Percentiles rank a stretch among this genome's conserved stretches.
Conservation (phyloP, 1,140 invertebrate species). For the Ruditapes philippinarum region DNA sequence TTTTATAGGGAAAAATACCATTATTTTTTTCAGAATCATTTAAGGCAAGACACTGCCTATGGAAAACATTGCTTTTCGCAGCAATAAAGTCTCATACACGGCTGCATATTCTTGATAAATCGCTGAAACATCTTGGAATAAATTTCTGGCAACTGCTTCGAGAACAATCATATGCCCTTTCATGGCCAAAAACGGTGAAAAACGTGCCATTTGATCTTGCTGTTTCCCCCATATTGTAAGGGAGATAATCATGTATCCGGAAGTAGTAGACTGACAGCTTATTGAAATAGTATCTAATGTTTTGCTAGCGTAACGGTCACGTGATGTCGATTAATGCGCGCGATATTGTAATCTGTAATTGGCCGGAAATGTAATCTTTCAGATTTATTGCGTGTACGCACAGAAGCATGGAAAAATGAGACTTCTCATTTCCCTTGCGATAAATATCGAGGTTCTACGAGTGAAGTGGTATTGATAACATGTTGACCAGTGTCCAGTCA, state of each 20-base stretch:
- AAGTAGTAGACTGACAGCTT: slow-evolving; percentile 63
- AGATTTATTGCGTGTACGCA: slow-evolving; percentile 51
- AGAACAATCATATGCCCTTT: slow-evolving; percentile 59
- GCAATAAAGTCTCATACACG: too few relatives aligned
- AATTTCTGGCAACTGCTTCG: slow-evolving; percentile 13
- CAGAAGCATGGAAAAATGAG: slow-evolving; percentile 3
- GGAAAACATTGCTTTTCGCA: too few relatives aligned
- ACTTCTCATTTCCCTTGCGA: slow-evolving; percentile 35
- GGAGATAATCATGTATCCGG: slow-evolving; percentile 54
- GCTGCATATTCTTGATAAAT: not conserved
- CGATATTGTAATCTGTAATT: slow-evolving; percentile 68
- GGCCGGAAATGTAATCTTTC: slow-evolving; percentile 66
- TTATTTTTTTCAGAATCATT: too few relatives aligned
- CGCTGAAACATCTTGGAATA: slow-evolving; percentile 33
- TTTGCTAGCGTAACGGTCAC: slow-evolving; percentile 58
- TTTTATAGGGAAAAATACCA: too few relatives aligned
- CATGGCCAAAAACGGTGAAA: slow-evolving; percentile 58
- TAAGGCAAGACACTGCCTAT: too few relatives aligned
- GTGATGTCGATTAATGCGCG: slow-evolving; percentile 60
- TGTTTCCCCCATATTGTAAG: not conserved
- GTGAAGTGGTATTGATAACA: not conserved
- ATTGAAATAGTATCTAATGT: slow-evolving; percentile 69
- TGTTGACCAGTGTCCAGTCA: slow-evolving; percentile 24
- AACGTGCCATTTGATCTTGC: slow-evolving; percentile 14
- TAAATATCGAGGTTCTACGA: slow-evolving; percentile 50